A percentile compares a stretch with the other conserved stretches of the same genome.
phyloP scores from a whole-genome alignment of 2,888 invertebrate species.

The Andrena dorsata region DNA sequence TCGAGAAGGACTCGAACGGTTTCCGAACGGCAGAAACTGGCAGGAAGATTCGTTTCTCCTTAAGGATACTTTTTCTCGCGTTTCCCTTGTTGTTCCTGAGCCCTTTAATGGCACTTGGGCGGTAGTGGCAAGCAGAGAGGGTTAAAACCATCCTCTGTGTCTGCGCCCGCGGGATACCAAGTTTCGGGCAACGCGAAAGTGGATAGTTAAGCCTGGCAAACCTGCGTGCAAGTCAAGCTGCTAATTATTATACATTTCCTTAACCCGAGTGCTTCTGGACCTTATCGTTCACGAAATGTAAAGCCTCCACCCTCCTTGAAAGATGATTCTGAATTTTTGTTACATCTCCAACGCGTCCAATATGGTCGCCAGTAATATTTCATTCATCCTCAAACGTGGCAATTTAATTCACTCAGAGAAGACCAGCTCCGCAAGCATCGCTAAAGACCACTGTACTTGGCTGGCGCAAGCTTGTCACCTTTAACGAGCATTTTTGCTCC shows the following conservation, averaged over 20 bases:
- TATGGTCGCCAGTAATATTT: too few species aligned
- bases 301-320: not conserved
- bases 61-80: constrained; percentile 43
- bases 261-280: constrained; percentile 46
- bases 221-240: constrained; percentile 54
- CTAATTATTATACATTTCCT: constrained; percentile 69
- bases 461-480: constrained; percentile 6
- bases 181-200: constrained; percentile 68
- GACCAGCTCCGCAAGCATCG: not conserved
- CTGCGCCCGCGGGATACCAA: constrained; percentile 64
- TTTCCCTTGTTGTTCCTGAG: constrained; percentile 38
- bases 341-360: not conserved
- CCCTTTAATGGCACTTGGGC: constrained; percentile 57
- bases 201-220: constrained; percentile 65
- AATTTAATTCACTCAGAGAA: not conserved
- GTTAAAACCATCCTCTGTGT: constrained; percentile 37
- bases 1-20: not conserved
- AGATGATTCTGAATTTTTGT: not conserved
- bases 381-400: not conserved
- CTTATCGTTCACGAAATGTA: not conserved
- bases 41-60: constrained; percentile 44
- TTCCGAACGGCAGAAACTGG: constrained; percentile 4
- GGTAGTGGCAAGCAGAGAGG: constrained; percentile 22
- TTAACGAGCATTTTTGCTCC: constrained; percentile 34
- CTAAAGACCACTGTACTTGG: not conserved